These are phyloP conservation scores for Isotomurus palustris DNA, from an alignment of 2,888 invertebrate species.

Conservation along the genomic window DNA sequence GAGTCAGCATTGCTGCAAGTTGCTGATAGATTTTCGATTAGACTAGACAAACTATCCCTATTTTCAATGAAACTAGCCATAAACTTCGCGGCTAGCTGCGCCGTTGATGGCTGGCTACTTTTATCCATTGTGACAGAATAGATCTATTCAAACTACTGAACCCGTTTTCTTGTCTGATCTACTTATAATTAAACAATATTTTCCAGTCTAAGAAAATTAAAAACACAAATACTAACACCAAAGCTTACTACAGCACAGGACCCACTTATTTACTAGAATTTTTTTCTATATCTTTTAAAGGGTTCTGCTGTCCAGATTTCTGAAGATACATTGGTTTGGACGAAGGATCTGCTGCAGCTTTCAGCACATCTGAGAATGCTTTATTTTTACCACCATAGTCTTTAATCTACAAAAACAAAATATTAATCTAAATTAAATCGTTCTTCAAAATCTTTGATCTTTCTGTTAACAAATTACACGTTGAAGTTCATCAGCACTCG, in stretches of 20 bases:
- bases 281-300: constrained; percentile 59
- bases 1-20: constrained; percentile 47
- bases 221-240: background rate
- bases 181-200: no score
- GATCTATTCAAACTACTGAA: no score
- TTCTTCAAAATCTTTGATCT: background rate
- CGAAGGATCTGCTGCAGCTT: constrained; percentile 53
- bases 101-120: no score
- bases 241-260: background rate
- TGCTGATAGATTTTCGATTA: constrained; percentile 37
- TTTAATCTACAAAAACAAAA: constrained; percentile 19
- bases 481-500: constrained; percentile 51
- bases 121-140: background rate
- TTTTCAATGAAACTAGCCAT: constrained; percentile 32
- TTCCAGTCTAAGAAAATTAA: background rate
- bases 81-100: constrained; percentile 37
- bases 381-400: constrained; percentile 3
- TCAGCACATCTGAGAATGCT: constrained; percentile 50
- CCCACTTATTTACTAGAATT: constrained; percentile 47
- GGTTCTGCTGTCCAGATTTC: constrained; percentile 50
- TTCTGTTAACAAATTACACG: constrained; percentile 44
- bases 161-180: no score
- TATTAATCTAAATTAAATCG: background rate
- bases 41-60: constrained; percentile 57
- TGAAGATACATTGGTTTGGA: constrained; percentile 53